Evolutionary conservation across 2,888 invertebrate species (phyloP), one percentile per base, ranked within the genome.

Genomic region (Lithosia quadra): DNA sequence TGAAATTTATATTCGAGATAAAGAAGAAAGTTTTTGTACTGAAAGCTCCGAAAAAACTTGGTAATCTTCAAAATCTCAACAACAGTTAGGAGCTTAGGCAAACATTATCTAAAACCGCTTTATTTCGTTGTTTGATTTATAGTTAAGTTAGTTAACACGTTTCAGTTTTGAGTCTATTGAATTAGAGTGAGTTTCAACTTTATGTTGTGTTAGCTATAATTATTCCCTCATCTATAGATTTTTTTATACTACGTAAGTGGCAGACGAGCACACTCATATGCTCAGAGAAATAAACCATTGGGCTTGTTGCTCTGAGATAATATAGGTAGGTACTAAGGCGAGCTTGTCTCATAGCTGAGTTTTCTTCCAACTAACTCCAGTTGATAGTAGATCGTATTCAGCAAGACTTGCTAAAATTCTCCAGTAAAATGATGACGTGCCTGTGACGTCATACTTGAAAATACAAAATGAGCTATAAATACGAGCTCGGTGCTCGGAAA

Each of bases 111-210:
- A 72, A 76, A 76, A 74, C 68, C 73, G 68, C 69, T 80, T 82
- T 73, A 77, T 81, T 72, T 77, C 72, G 69, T 75, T 80, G 78
- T 80, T 81, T 80, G 73, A 82, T 77, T 80, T 78, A 74, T 75
- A 74, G 71, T 74, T 77, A 80, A 22, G 72, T 34, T 72, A 80
- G 71, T 80, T 65, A 62, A 74, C 60, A 59, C 65, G 65, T 71
- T 81, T 77, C 74, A 74, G 68, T 77, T 73, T 62, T 65, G 60
- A 73, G 55, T 67, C 74, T 72, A 80, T 76, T 74, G 69, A 75
- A 74, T 75, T 56, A 22, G 21, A 28, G 36, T 18, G 59, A 73
- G 68, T 68, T 75, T 71, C 60, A 58, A 65, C 63, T 68, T 57
- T 28, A 57, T 69, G 28, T 55, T 21, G 8, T 55, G 13, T 22